phyloP scores from a whole-genome alignment of 2,888 invertebrate species.

The Oligia latruncula region DNA sequence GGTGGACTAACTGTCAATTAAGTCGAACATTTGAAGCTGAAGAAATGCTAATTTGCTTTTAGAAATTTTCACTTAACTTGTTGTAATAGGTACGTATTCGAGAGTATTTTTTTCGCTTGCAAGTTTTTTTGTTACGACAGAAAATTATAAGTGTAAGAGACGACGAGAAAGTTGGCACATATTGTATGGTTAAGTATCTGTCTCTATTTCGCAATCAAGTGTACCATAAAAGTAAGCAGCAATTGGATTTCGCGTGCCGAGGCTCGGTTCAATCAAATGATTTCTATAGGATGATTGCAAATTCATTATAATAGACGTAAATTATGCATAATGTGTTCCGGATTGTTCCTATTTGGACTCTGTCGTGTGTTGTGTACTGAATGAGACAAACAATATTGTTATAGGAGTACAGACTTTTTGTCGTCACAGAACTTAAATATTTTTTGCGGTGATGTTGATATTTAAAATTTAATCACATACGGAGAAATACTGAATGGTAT shows the following conservation, averaged over 20 bases:
- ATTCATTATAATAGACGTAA: conserved; percentile 59
- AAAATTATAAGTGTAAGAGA: conserved; percentile 48
- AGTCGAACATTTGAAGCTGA: conserved; percentile 37
- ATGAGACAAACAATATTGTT: conserved; percentile 50
- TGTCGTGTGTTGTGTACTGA: conserved; percentile 35
- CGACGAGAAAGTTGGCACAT: conserved; percentile 51
- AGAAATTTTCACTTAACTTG: conserved; percentile 57
- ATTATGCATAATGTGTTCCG: conserved; percentile 58
- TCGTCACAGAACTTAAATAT: not conserved
- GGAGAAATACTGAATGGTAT: conserved; percentile 1
- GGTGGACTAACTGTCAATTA: conserved; percentile 70
- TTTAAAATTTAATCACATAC: conserved; percentile 9
- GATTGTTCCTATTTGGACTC: conserved; percentile 44
- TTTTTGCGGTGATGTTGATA: not conserved
- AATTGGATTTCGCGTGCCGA: conserved; percentile 54
- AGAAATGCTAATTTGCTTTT: conserved; percentile 63
- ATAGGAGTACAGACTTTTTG: conserved; percentile 19
- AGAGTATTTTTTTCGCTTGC: conserved; percentile 19
- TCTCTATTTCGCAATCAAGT: conserved; percentile 46
- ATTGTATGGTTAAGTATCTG: conserved; percentile 28
- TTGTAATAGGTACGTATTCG: conserved; percentile 7
- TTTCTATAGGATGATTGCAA: conserved; percentile 55
- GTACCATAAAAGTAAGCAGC: conserved; percentile 45
- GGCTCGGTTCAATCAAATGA: conserved; percentile 47
- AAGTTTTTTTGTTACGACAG: conserved; percentile 37